These are phyloP conservation scores for Serripes groenlandicus DNA, from an alignment of 2,888 invertebrate species.

Conservation along the genomic window DNA sequence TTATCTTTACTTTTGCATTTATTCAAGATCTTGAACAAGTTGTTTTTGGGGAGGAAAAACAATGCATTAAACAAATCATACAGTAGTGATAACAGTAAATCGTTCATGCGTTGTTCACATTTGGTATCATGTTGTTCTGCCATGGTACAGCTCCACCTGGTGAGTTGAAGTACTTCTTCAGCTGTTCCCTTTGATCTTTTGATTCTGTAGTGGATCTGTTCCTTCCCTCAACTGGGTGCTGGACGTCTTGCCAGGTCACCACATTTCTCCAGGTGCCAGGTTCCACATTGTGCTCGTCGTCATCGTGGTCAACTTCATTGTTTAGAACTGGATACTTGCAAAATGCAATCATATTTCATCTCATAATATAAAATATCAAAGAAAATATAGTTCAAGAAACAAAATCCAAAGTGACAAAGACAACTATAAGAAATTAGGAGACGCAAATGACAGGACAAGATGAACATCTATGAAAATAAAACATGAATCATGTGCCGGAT, in stretches of 20 bases:
- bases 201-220: constrained; percentile 36
- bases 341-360: constrained; percentile 9
- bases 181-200: constrained; percentile 24
- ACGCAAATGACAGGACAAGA: neutral
- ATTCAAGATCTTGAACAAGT: too few relatives aligned
- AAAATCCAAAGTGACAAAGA: neutral
- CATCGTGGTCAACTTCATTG: constrained; percentile 47
- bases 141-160: too few relatives aligned
- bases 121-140: constrained; percentile 41
- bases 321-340: constrained; percentile 27
- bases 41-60: too few relatives aligned
- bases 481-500: neutral
- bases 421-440: neutral
- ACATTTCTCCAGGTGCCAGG: constrained; percentile 47
- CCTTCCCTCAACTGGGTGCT: constrained; percentile 27
- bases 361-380: constrained; percentile 4
- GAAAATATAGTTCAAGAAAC: neutral
- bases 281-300: constrained; percentile 42
- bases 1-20: too few relatives aligned
- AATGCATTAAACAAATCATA: neutral
- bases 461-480: neutral
- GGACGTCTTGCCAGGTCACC: constrained; percentile 35
- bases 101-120: constrained; percentile 7
- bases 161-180: constrained; percentile 17
- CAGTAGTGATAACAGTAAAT: neutral